These are phyloP conservation scores for Bufotes viridis DNA, from an alignment of 2,797 vertebrate species.

Conservation along the genomic window DNA sequence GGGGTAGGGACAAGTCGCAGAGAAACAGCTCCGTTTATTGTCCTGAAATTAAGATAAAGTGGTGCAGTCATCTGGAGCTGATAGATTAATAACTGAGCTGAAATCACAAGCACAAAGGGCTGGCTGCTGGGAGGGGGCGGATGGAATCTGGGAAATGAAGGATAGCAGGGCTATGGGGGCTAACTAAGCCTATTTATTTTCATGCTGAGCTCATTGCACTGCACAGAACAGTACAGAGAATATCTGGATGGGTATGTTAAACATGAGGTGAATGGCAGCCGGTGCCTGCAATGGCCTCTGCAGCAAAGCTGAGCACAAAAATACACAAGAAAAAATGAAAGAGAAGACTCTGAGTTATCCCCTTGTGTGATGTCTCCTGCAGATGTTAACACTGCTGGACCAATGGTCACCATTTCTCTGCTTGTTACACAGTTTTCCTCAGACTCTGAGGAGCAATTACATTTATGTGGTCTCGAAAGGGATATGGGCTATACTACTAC, in stretches of 20 bases:
- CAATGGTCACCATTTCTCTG: neutral
- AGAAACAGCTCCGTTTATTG: constrained; percentile 70
- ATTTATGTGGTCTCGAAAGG: neutral
- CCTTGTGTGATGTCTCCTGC: neutral
- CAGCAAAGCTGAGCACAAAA: neutral
- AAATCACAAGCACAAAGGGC: constrained; percentile 69
- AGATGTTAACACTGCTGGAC: neutral
- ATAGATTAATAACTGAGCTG: constrained; percentile 72
- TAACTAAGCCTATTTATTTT: constrained; percentile 58
- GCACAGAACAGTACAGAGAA: constrained; percentile 7
- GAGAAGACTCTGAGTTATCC: neutral
- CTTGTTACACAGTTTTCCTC: neutral
- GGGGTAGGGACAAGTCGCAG: constrained; percentile 39
- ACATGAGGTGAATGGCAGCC: neutral
- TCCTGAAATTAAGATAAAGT: constrained; percentile 76
- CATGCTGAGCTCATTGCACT: constrained; percentile 27
- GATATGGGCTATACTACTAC: neutral
- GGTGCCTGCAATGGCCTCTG: neutral
- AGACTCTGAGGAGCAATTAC: neutral
- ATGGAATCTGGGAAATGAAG: constrained; percentile 45
- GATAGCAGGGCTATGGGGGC: constrained; percentile 50
- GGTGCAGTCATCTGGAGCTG: constrained; percentile 67
- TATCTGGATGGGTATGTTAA: constrained; percentile 5
- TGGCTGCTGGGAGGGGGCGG: constrained; percentile 59
- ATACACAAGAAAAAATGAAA: neutral